Percentiles rank a stretch among this genome's conserved stretches.
Conservation (phyloP, 2,797 vertebrate species). For the Prionace glauca region DNA sequence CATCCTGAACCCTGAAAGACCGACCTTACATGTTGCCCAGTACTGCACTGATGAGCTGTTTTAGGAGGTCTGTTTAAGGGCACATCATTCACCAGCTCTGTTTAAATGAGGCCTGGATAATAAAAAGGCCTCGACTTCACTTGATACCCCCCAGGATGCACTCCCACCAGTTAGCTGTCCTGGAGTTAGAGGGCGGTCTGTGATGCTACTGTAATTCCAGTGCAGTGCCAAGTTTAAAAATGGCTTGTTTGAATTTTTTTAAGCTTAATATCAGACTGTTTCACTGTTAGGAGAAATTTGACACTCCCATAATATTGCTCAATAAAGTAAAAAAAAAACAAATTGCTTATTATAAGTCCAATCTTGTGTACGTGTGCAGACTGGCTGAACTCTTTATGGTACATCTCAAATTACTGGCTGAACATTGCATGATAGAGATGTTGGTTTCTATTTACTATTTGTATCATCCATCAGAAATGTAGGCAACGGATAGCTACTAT, state of each 20-base stretch:
- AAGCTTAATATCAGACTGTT: background rate
- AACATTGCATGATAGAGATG: background rate
- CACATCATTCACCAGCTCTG: background rate
- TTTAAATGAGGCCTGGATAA: background rate
- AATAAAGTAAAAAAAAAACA: background rate
- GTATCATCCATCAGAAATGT: background rate
- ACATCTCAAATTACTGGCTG: background rate
- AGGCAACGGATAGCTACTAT: background rate
- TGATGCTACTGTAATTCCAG: background rate
- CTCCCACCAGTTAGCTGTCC: background rate
- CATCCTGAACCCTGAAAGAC: background rate
- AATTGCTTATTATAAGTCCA: background rate
- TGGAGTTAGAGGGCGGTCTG: background rate
- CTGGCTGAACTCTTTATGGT: background rate
- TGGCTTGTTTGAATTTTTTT: background rate
- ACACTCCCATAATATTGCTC: background rate
- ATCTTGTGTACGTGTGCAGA: background rate
- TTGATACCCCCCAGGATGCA: background rate
- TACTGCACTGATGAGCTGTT: background rate
- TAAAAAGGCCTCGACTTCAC: background rate
- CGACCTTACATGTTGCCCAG: background rate
- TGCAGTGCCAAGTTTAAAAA: background rate
- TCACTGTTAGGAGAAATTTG: background rate
- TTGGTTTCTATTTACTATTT: background rate
- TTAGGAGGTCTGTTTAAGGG: background rate